phyloP scores from a whole-genome alignment of 1,140 invertebrate species.

The Drosophila orosa region DNA sequence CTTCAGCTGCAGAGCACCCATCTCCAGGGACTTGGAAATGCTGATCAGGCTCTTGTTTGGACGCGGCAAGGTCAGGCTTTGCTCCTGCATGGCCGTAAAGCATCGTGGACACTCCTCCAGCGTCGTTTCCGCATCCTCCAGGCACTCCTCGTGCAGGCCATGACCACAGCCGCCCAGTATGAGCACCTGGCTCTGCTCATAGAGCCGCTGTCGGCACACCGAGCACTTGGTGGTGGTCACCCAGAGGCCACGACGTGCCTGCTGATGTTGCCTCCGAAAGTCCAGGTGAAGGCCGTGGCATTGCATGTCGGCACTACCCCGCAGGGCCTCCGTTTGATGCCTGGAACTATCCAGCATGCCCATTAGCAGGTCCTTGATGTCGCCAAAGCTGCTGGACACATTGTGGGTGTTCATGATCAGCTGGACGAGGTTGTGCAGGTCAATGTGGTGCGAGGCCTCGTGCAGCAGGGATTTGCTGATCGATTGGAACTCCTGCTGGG shows the following conservation, averaged over 20 bases:
- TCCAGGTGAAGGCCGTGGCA: constrained; percentile 83
- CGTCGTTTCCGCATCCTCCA: constrained; percentile 32
- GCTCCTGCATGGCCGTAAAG: constrained; percentile 6
- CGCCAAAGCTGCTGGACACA: constrained; percentile 85
- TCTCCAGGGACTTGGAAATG: constrained; percentile 36
- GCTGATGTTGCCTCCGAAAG: constrained; percentile 47
- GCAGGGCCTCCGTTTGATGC: constrained; percentile 84
- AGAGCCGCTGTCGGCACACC: constrained; percentile 73
- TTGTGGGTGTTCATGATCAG: constrained; percentile 83
- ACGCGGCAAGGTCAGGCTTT: constrained; percentile 50
- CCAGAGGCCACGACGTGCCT: constrained; percentile 70
- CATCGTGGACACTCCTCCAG: constrained; percentile 67
- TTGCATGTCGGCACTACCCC: constrained; percentile 74
- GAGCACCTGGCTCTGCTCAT: constrained; percentile 65
- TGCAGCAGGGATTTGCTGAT: constrained; percentile 84
- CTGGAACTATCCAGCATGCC: constrained; percentile 85
- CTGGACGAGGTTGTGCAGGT: constrained; percentile 85
- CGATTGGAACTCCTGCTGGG: constrained; percentile 67
- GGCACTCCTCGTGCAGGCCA: constrained; percentile 71
- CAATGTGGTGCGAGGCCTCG: constrained; percentile 85
- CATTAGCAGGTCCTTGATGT: constrained; percentile 85
- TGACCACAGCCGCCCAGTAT: constrained; percentile 76
- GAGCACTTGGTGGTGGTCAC: constrained; percentile 76
- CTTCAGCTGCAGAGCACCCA: constrained; percentile 75
- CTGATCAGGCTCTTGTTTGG: constrained; percentile 56